A percentile compares a stretch with the other conserved stretches of the same genome.
Evolutionary conservation across 1,140 invertebrate species (phyloP).

Genomic region (Drosophila malerkotliana): DNA sequence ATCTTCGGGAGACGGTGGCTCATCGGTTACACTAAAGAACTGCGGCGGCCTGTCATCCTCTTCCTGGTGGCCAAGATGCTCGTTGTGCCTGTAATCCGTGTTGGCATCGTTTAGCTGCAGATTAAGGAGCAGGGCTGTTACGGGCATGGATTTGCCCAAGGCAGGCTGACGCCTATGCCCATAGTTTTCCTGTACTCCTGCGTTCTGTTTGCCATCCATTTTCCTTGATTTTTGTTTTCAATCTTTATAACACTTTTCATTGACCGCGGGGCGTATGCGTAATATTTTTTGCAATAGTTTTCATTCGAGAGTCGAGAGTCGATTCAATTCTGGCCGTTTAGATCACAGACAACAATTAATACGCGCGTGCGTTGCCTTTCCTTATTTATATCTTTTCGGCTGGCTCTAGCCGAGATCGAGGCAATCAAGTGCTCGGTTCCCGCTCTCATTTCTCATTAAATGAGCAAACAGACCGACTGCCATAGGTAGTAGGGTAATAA

Average conservation of each 20-base stretch:
- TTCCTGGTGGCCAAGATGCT: conserved; percentile 23
- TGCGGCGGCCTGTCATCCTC: conserved; percentile 63
- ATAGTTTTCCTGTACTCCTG: conserved; percentile 41
- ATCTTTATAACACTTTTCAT: conserved; percentile 20
- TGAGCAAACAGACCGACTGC: conserved; percentile 40
- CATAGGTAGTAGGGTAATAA: conserved; percentile 7
- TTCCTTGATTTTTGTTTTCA: not conserved
- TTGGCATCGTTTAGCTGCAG: conserved; percentile 28
- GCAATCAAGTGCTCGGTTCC: conserved; percentile 73
- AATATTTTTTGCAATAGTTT: conserved; percentile 20
- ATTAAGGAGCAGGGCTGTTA: conserved; percentile 72
- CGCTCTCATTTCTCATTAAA: conserved; percentile 51
- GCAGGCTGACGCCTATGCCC: conserved; percentile 76
- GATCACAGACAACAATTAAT: conserved; percentile 75
- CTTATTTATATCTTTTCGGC: conserved; percentile 77
- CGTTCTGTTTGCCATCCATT: conserved; percentile 49
- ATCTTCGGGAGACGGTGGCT: conserved; percentile 54
- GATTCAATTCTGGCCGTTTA: conserved; percentile 55
- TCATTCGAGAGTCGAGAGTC: not conserved
- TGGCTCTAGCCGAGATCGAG: conserved; percentile 72
- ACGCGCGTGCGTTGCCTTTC: conserved; percentile 80
- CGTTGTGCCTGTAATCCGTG: conserved; percentile 31
- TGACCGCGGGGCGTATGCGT: conserved; percentile 26
- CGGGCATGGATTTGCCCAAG: conserved; percentile 80
- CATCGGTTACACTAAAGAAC: conserved; percentile 53